Base-by-base conservation (phyloP, 1,140 invertebrate genomes). In the Nomia melanderi region DNA sequence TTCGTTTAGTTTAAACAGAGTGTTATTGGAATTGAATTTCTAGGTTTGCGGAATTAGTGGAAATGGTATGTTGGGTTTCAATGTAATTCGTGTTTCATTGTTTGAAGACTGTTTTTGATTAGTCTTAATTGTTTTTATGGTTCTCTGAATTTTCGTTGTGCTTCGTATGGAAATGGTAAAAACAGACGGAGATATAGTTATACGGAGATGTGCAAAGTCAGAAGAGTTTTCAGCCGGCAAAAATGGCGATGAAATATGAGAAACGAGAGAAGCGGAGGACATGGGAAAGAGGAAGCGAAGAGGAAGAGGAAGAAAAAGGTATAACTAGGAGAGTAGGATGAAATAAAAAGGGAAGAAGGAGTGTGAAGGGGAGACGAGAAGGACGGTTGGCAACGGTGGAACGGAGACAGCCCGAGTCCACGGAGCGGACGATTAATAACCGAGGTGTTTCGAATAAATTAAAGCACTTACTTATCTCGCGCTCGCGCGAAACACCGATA, bases 401-500 rank as follows among this genome's bases (percentile, higher is more conserved):
- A 59, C 23, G n/a, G 64, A 33, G 64, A 67, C 63, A 67, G 20
- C 53, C 20, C 33, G 73, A 69, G 29, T 50, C 67, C 76, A 59
- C 71, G 85, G 87, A 83, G 84, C 85, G 81, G 84, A 88, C 90
- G 89, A 92, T 92, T 92, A 92, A 92, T 92, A 92, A 91, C 89
- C 87, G 82, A 88, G 88, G 89, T 90, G 88, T 89, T 91, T 89
- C 90, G 90, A 89, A 91, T 91, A 91, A 91, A 91, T 91, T 91
- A 90, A 91, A 91, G 89, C 90, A 90, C 89, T 91, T 90, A 88
- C 88, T 87, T 90, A 88, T 91, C 88, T 82, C 77, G 81, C 81
- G 85, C 82, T 85, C 85, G 83, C 82, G 80, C 83, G 82, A 72
- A 64, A 83, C 83, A 86, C 79, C 84, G 85, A 88, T 88, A 87